These are phyloP conservation scores for Gopherus flavomarginatus DNA, from an alignment of 2,113 vertebrate genomes.

Conservation along the genomic window DNA sequence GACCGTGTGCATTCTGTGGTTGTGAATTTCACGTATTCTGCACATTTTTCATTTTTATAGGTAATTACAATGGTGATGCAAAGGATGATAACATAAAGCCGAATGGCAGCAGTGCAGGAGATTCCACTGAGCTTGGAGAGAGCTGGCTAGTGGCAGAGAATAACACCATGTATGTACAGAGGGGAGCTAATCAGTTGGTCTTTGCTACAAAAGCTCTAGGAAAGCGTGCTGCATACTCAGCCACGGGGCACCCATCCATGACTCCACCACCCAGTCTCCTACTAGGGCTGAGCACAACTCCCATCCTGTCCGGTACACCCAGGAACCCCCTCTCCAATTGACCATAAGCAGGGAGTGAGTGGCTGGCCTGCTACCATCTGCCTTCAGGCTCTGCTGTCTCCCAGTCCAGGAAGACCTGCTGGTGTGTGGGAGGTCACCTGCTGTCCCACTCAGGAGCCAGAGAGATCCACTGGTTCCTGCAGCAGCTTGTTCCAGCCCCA, in stretches of 20 bases:
- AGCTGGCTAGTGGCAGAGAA: slow-evolving; percentile 88
- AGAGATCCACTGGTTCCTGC: no score
- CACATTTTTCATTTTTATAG: slow-evolving; percentile 64
- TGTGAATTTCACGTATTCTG: background rate
- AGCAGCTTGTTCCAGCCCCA: no score
- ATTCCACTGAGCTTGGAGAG: slow-evolving; percentile 84
- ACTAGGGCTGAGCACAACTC: background rate
- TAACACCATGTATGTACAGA: slow-evolving; percentile 81
- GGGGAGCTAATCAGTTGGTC: background rate
- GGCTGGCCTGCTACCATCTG: background rate
- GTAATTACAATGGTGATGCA: slow-evolving; percentile 86
- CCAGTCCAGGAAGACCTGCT: no score
- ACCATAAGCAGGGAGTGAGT: background rate
- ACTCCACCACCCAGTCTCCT: background rate
- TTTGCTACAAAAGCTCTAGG: background rate
- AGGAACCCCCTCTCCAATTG: background rate
- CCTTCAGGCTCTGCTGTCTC: no score
- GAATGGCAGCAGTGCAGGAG: slow-evolving; percentile 76
- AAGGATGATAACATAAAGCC: slow-evolving; percentile 87
- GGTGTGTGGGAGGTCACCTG: no score
- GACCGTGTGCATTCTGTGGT: background rate
- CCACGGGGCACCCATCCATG: rapidly evolving
- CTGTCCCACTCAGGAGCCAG: no score
- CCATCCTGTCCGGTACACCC: background rate
- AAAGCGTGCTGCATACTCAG: background rate